Percentiles rank a stretch among this genome's conserved stretches.
Evolutionary conservation across 2,888 invertebrate species (phyloP).

Genomic region (Autographa pulchrina): DNA sequence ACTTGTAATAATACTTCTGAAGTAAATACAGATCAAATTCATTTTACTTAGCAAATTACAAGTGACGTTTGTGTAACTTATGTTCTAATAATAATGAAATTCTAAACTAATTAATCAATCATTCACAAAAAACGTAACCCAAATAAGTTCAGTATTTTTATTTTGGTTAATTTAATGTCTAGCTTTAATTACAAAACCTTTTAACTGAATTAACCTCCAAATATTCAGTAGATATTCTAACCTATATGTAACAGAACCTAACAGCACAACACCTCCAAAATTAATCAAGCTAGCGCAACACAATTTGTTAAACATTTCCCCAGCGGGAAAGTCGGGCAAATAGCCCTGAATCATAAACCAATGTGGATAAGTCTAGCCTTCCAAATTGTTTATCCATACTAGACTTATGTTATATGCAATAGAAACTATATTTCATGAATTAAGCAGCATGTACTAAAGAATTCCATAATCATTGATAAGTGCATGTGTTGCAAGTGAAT

Average conservation of each 20-base stretch:
- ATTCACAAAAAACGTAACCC: too few species aligned
- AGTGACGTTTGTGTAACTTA: too few species aligned
- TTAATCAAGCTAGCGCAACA: conserved; percentile 50
- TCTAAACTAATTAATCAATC: too few species aligned
- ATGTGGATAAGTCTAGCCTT: conserved; percentile 31
- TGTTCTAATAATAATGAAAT: too few species aligned
- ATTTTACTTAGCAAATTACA: too few species aligned
- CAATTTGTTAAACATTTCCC: conserved; percentile 56
- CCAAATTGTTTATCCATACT: neutral
- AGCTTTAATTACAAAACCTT: neutral
- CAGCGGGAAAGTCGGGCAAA: conserved; percentile 29
- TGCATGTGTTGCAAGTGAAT: neutral
- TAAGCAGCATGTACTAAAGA: neutral
- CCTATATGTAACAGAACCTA: conserved; percentile 21
- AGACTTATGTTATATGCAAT: neutral
- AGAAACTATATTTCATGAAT: neutral
- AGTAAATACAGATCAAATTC: too few species aligned
- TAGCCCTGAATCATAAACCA: conserved; percentile 50
- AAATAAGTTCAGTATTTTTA: too few species aligned
- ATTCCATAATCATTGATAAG: neutral
- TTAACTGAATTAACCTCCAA: neutral
- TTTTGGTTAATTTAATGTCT: too few species aligned
- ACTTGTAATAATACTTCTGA: too few species aligned
- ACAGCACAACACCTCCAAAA: conserved; percentile 40
- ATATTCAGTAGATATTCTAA: neutral